Evolutionary conservation across 2,797 vertebrate species (phyloP).

Genomic region (Mallotus villosus): DNA sequence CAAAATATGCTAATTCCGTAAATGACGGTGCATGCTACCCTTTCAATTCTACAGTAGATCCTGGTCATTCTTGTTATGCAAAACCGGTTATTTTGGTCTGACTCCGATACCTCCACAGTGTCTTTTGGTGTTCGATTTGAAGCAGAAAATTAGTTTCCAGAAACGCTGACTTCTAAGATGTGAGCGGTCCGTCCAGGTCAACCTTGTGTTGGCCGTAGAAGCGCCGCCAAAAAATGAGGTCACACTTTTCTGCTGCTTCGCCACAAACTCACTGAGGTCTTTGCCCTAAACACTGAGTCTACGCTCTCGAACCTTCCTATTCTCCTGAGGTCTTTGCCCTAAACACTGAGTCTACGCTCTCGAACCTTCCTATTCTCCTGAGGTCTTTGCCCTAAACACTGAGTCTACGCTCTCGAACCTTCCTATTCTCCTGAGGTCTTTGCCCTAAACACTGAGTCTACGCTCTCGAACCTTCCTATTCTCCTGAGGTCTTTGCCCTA

Average conservation of each 20-base stretch:
- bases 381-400: too few species aligned
- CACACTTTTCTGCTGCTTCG: constrained; percentile 78
- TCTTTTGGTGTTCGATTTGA: constrained; percentile 49
- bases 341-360: too few species aligned
- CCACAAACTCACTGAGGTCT: constrained; percentile 63
- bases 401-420: too few species aligned
- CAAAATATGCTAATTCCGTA: not conserved
- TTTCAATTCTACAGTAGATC: not conserved
- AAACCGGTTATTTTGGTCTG: too few species aligned
- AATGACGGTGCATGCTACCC: constrained; percentile 21
- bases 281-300: not conserved
- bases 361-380: too few species aligned
- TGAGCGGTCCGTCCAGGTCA: constrained; percentile 65
- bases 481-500: too few species aligned
- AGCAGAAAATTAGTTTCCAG: constrained; percentile 61
- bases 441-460: too few species aligned
- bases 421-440: too few species aligned
- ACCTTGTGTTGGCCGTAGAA: constrained; percentile 60
- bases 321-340: too few species aligned
- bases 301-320: not conserved
- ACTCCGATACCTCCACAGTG: constrained; percentile 2
- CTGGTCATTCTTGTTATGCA: too few species aligned
- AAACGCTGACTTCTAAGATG: constrained; percentile 75
- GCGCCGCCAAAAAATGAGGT: constrained; percentile 75
- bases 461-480: too few species aligned